These are phyloP conservation scores for Pimpla rufipes DNA, from an alignment of 2,888 invertebrate genomes.

Conservation along the genomic window DNA sequence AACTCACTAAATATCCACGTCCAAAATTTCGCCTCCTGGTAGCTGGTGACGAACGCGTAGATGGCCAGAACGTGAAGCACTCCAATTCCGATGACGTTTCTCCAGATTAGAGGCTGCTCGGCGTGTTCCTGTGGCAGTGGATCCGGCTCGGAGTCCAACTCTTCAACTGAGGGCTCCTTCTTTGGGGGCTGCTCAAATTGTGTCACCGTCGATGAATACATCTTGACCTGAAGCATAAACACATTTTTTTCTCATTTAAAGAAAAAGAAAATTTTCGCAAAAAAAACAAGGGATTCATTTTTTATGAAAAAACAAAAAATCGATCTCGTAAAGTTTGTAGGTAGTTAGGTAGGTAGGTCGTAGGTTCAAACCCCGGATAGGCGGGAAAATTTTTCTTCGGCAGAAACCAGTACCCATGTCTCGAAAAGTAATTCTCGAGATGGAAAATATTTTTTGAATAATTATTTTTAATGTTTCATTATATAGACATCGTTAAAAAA, in stretches of 20 bases:
- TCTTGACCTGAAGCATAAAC: slow-evolving; percentile 53
- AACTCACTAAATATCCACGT: slow-evolving; percentile 89
- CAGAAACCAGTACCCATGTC: no score
- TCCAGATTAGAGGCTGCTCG: slow-evolving; percentile 88
- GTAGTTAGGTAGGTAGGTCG: no score
- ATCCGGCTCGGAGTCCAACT: slow-evolving; percentile 65
- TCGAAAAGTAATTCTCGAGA: no score
- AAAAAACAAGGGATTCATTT: no score
- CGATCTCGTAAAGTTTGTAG: no score
- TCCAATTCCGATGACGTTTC: slow-evolving; percentile 87
- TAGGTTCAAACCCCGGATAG: no score
- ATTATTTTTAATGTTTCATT: no score
- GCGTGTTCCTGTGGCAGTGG: slow-evolving; percentile 67
- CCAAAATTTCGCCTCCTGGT: slow-evolving; percentile 82
- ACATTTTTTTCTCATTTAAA: background rate
- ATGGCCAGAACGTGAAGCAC: slow-evolving; percentile 86
- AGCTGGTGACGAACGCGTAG: slow-evolving; percentile 83
- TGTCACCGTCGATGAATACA: slow-evolving; percentile 76
- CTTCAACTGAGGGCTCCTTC: slow-evolving; percentile 62
- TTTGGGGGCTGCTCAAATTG: slow-evolving; percentile 73
- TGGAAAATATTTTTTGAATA: no score
- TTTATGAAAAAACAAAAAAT: no score
- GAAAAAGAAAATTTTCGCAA: background rate
- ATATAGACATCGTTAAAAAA: no score
- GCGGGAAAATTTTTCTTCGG: no score